A percentile compares a stretch with the other conserved stretches of the same genome.
phyloP scores from a whole-genome alignment of 2,888 invertebrate genomes.

The Melipona bicolor region DNA sequence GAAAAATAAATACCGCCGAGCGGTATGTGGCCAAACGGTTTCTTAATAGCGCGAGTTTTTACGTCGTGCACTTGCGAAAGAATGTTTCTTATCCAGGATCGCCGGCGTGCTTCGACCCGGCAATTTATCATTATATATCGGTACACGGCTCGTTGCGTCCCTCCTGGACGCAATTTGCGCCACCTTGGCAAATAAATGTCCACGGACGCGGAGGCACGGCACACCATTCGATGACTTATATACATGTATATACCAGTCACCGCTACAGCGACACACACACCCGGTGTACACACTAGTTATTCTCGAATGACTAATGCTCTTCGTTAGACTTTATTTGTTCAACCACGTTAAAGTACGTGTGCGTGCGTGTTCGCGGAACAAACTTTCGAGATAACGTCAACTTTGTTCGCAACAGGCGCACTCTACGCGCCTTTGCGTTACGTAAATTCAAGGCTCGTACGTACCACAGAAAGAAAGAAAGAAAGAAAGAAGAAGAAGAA shows the following conservation, averaged over 20 bases:
- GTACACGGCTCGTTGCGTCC: conserved; percentile 31
- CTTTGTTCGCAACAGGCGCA: background rate
- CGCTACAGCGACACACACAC: conserved; percentile 5
- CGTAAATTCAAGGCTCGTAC: background rate
- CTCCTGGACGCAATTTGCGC: conserved; percentile 33
- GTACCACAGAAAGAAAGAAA: background rate
- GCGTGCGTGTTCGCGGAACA: background rate
- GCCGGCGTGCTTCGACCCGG: conserved; percentile 10
- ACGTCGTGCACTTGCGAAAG: conserved; percentile 30
- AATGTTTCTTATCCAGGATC: conserved; percentile 40
- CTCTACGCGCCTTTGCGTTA: background rate
- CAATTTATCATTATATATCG: conserved; percentile 47
- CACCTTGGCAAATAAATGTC: conserved; percentile 51
- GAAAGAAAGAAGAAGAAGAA: background rate
- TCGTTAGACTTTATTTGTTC: conserved; percentile 52
- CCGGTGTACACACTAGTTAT: conserved; percentile 40
- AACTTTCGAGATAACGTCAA: background rate
- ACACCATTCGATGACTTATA: too few relatives aligned
- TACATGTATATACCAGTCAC: too few relatives aligned
- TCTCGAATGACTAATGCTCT: conserved; percentile 64
- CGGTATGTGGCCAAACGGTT: conserved; percentile 2
- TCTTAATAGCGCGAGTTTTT: conserved; percentile 31
- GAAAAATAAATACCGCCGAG: conserved; percentile 21
- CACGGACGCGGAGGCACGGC: background rate
- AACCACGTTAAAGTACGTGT: conserved; percentile 2